phyloP scores from a whole-genome alignment of 2,113 vertebrate genomes.

The Caretta caretta region DNA sequence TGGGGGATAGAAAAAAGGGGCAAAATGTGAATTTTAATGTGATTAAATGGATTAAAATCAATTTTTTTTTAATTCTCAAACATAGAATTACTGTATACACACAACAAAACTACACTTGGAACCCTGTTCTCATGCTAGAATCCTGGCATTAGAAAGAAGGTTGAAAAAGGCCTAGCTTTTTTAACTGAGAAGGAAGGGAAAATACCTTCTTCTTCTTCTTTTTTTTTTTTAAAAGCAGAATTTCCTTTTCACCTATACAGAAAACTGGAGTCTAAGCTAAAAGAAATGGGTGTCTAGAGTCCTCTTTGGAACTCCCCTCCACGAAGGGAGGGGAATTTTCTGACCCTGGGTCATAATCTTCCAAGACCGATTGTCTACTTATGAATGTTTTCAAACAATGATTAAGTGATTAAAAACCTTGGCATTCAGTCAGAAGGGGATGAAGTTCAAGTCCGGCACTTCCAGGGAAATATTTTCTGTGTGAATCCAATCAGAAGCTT shows the following conservation, averaged over 20 bases:
- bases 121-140: background rate
- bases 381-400: conserved; percentile 66
- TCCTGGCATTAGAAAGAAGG: background rate
- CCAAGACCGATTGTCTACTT: conserved; percentile 72
- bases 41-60: background rate
- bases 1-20: background rate
- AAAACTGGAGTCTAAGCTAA: background rate
- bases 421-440: conserved; percentile 55
- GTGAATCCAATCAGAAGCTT: background rate
- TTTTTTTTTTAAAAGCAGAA: background rate
- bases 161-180: background rate
- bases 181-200: background rate
- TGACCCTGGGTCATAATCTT: conserved; percentile 71
- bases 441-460: background rate
- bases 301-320: background rate
- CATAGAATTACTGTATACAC: background rate
- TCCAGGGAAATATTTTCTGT: background rate
- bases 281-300: background rate
- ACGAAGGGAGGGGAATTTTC: conserved; percentile 23
- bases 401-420: conserved; percentile 66
- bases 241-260: background rate
- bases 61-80: background rate
- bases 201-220: background rate
- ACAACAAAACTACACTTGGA: background rate
- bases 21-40: background rate